Evolutionary conservation across 2,888 invertebrate species (phyloP), one percentile per base, ranked within the genome.

Genomic region (Melinaea menophilus): DNA sequence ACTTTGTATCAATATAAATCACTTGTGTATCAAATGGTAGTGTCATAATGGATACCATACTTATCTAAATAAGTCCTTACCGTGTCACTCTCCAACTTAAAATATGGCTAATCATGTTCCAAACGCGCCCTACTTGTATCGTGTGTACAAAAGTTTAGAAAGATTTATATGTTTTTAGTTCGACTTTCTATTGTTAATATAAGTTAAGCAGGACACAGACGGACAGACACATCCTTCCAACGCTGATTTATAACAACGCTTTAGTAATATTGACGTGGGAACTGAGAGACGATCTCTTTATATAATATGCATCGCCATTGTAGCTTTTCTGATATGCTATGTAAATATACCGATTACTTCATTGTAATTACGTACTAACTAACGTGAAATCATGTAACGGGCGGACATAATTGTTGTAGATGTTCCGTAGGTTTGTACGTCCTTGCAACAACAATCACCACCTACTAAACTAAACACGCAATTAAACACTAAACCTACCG

Each of bases 221-320:
- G 76, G 79, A 79, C 79, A 77, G 72, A 76, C 74, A 79, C 86
- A 88, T 89, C 88, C 88, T 86, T 81, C 80, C 76, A 78, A 79
- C 81, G 69, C 80, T 84, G 87, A 89, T 89, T 89, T 88, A 88
- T 88, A n/a, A 86, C 86, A 82, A 77, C 82, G 83, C 86, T 84
- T 85, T 85, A 79, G 81, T 81, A 83, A 83, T 75, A 89, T 88
- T 88, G 85, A 73, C 88, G 89, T 90, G 89, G 81, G 90, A 89
- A 75, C 71, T 71, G 63, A 66, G 70, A 66, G 64, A 59, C 67
- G 31, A 31, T 31, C 5, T 51, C 31, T 31, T 51, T 2, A 9
- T 9, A 41, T 41, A 41, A 41, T 41, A 9, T 9, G 31, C 2
- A 55, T 35, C 4, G 12, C 46, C 11, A 46, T n/a, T 46, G 46